Evolutionary conservation across 2,888 invertebrate species (phyloP).

Genomic region (Polyommatus icarus): DNA sequence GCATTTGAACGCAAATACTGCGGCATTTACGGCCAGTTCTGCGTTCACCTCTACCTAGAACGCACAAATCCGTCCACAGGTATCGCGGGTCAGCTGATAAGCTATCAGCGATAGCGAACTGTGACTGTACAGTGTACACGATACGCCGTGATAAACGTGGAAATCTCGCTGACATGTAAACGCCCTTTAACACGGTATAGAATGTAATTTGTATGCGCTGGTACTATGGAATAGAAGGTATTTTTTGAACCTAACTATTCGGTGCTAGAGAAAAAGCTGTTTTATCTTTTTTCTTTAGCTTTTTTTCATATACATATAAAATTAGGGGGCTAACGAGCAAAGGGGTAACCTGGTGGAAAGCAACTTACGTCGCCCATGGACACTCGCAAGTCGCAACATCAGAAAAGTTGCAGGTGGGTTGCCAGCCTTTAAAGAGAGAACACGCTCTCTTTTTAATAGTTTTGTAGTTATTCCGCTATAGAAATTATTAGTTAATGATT

Average conservation of each 20-base stretch:
- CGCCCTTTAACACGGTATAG: neutral
- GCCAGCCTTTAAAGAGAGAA: no score
- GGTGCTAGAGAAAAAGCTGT: no score
- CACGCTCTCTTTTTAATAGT: no score
- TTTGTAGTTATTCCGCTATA: no score
- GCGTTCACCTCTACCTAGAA: neutral
- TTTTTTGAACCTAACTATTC: neutral
- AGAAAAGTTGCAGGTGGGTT: no score
- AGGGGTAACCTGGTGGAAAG: no score
- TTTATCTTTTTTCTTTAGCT: no score
- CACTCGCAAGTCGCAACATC: no score
- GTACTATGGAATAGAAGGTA: neutral
- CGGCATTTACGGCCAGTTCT: neutral
- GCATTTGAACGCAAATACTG: neutral
- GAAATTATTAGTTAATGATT: no score
- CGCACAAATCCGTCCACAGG: slow-evolving; percentile 55
- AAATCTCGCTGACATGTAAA: slow-evolving; percentile 7
- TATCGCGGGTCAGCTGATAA: slow-evolving; percentile 63
- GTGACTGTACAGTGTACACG: slow-evolving; percentile 36
- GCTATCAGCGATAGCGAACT: slow-evolving; percentile 54
- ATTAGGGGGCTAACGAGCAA: no score
- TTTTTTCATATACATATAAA: no score
- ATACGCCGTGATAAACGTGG: slow-evolving; percentile 16
- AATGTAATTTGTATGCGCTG: neutral
- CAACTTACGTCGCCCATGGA: no score